Base-by-base conservation (phyloP, 2,113 vertebrate genomes). In the Polyodon spathula region DNA sequence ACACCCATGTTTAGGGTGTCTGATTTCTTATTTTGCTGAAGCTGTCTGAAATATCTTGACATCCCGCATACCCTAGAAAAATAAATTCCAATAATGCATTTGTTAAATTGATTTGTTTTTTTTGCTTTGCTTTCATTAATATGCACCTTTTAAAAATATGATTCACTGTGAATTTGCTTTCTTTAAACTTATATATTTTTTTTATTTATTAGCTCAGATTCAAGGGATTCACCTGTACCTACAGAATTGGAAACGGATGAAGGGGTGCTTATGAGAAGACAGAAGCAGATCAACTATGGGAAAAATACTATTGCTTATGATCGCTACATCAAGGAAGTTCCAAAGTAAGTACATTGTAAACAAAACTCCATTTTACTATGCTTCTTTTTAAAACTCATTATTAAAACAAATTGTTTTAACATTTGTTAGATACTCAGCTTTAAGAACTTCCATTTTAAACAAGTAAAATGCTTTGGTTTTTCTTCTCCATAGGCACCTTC, bases 231-330 rank as follows among this genome's bases (percentile, higher is more conserved):
- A 4, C 37, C 78, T 0, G 70, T 74, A 59, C 78, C 80, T 0
- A 81, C 86, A 0, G 91, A 93, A 56, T 74, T 97, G n/a, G 96
- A 98, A 76, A 97, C 90, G 0, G 93, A 98, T 15, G 91, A 97
- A 60, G 76, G 80, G 1, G 88, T 93, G 58, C 74, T 98, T 57
- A 82, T 97, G 76, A 85, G 96, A 51, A 84, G 96, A 58, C 96
- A 98, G 66, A 98, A 98, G 63, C 96, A 98, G 79, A 98, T 98
- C 57, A 96, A 90, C 74, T 98, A 98, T 0, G 95, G 95, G 1
- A 98, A 98, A 76, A 98, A 98, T 77, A 98, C 92, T 0, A 81
- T 96, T 14, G 92, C 94, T 1, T 98, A 98, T 0, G 95, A 98
- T 54, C 77, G 92, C 70, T 99, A 97, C 37, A 80, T 92, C 42